A percentile compares a stretch with the other conserved stretches of the same genome.
These are phyloP conservation scores for Mallateleia sp. DNA, from an alignment of 2,888 invertebrate species.

Conservation along the genomic window DNA sequence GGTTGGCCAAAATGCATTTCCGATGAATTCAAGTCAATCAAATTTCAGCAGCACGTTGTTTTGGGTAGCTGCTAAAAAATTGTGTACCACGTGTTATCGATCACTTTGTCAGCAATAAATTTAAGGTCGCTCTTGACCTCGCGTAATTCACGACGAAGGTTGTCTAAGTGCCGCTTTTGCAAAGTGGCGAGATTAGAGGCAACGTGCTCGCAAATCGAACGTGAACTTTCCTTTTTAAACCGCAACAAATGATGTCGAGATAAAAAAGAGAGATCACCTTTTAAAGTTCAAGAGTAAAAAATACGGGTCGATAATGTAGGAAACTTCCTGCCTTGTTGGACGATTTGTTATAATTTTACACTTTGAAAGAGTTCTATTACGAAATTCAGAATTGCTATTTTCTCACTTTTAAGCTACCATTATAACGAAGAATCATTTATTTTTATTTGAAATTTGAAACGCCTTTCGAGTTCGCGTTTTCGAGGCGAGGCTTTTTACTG, in stretches of 20 bases:
- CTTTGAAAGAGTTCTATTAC: not conserved
- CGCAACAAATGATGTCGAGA: constrained; percentile 9
- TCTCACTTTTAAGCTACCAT: too few relatives aligned
- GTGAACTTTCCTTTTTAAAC: constrained; percentile 38
- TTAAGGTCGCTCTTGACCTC: constrained; percentile 64
- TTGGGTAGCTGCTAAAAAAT: constrained; percentile 26
- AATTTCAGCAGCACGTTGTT: constrained; percentile 26
- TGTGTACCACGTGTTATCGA: constrained; percentile 29
- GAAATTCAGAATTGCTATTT: constrained; percentile 2
- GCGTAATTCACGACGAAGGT: constrained; percentile 60
- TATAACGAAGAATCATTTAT: too few relatives aligned
- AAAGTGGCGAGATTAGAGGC: constrained; percentile 46
- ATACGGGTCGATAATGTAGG: not conserved
- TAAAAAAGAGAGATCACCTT: not conserved
- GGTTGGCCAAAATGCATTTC: constrained; percentile 29
- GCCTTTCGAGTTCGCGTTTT: not conserved
- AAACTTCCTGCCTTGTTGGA: not conserved
- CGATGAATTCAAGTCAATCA: constrained; percentile 26
- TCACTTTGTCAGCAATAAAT: constrained; percentile 55
- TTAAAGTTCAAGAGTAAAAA: not conserved
- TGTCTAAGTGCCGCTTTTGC: constrained; percentile 46
- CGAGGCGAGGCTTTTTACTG: not conserved
- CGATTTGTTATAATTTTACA: constrained; percentile 24
- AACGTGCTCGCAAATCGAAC: constrained; percentile 45
- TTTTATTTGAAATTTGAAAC: too few relatives aligned